Evolutionary conservation across 2,113 vertebrate genomes (phyloP), one percentile per base, ranked within the genome.

Genomic region (Tichodroma muraria): DNA sequence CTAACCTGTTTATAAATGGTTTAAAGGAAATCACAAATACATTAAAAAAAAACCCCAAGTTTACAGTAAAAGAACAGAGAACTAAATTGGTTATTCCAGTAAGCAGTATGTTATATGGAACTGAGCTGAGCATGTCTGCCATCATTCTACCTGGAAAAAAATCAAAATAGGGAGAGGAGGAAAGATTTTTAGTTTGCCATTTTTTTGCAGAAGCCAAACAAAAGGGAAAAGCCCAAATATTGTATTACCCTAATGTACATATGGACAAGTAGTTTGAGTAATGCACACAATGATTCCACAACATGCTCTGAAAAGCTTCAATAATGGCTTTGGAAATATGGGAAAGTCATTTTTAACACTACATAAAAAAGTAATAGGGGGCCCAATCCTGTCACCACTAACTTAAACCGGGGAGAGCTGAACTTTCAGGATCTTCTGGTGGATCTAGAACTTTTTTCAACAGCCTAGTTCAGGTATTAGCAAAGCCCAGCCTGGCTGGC

Each of bases 1-100:
- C 93, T 87, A 94, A 95, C 69, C 77, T 68, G 65, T 81, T 92
- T 94, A 89, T 70, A 95, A 95, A 75, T 38, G 53, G 35, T 63
- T 56, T 33, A 52, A 89, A 95, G 94, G 89, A 95, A 94, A 92
- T 93, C 76, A 89, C 83, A 93, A 88, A 82, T 72, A 42, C 27
- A 79, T 72, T 63, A 65, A 88, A 85, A 80, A 11, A 47, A 90
- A 83, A 37, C 18, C 4, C 42, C 22, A 80, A 85, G 65, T 90
- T 95, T 94, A 90, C 91, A 90, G 86, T 85, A 89, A 95, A 92
- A 93, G 50, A n/a, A 44, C 37, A 90, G 65, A 66, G 70, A 89
- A 69, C 33, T 82, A 69, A 94, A 92, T 60, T 69, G 1, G 14
- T 87, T 68, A 69, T 96, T 95, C 69, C 94, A 79, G 89, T 76